A percentile compares a stretch with the other conserved stretches of the same genome.
phyloP scores from a whole-genome alignment of 1,140 invertebrate genomes.

The Reticulitermes speratus region DNA sequence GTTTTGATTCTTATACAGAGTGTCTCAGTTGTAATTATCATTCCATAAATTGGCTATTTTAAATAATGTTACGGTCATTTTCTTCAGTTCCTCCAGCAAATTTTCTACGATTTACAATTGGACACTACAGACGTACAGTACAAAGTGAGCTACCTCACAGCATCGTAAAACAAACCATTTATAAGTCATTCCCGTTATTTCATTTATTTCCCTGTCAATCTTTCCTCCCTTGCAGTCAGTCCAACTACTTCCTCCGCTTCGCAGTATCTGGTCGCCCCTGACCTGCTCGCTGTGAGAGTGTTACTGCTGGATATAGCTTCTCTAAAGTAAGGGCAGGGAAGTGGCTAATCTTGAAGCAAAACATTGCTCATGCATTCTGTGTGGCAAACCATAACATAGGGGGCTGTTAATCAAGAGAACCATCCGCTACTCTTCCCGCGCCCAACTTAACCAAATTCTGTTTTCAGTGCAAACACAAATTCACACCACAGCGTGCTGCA shows the following conservation, averaged over 20 bases:
- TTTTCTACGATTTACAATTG: too few relatives aligned
- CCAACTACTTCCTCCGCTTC: background rate
- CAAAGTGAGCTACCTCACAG: too few relatives aligned
- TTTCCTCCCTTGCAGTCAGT: background rate
- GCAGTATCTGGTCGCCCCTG: background rate
- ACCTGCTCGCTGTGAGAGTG: background rate
- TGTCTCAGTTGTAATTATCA: too few relatives aligned
- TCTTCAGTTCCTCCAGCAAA: too few relatives aligned
- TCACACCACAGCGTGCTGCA: background rate
- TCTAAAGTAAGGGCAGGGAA: background rate
- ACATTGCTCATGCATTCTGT: constrained; percentile 20
- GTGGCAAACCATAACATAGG: constrained; percentile 26
- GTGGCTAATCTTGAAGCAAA: constrained; percentile 12
- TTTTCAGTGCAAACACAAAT: constrained; percentile 27
- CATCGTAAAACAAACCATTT: too few relatives aligned
- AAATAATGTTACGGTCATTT: too few relatives aligned
- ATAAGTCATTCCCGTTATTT: background rate
- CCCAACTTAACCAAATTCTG: constrained; percentile 30
- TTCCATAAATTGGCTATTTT: too few relatives aligned
- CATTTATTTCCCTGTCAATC: background rate
- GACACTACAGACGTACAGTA: too few relatives aligned
- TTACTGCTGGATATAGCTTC: constrained; percentile 11
- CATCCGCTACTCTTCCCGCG: constrained; percentile 22
- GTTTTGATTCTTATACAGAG: too few relatives aligned
- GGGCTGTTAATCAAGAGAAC: constrained; percentile 23